A percentile compares a stretch with the other conserved stretches of the same genome.
Evolutionary conservation across 2,113 vertebrate species (phyloP).

Genomic region (Hucho hucho): DNA sequence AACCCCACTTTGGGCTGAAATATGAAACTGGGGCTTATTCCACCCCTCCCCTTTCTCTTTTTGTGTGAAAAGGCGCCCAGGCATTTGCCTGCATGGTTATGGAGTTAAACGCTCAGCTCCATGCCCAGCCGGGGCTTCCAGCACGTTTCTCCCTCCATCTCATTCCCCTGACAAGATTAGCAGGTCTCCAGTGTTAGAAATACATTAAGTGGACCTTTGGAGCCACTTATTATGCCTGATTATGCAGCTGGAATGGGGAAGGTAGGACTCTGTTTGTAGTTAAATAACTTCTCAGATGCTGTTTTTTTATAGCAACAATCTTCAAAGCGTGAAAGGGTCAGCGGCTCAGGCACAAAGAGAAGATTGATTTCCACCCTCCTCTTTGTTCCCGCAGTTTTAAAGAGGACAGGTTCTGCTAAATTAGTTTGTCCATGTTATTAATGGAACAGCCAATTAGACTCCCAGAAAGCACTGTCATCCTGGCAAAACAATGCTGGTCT

Average conservation of each 20-base stretch:
- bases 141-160: slow-evolving; percentile 66
- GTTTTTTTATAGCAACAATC: slow-evolving; percentile 87
- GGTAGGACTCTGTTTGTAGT: slow-evolving; percentile 98
- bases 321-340: slow-evolving; percentile 99
- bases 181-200: slow-evolving; percentile 81
- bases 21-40: slow-evolving; percentile 67
- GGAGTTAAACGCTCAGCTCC: slow-evolving; percentile 78
- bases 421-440: slow-evolving; percentile 98
- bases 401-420: slow-evolving; percentile 97
- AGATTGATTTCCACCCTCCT: slow-evolving; percentile 98
- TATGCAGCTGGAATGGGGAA: slow-evolving; percentile 98
- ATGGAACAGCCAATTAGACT: slow-evolving; percentile 98
- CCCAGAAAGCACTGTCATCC: slow-evolving; percentile 77
- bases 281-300: slow-evolving; percentile 97
- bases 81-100: slow-evolving; percentile 76
- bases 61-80: slow-evolving; percentile 71
- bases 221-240: slow-evolving; percentile 96
- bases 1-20: slow-evolving; percentile 75
- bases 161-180: slow-evolving; percentile 81
- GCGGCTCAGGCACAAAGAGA: slow-evolving; percentile 95
- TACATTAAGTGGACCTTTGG: slow-evolving; percentile 88
- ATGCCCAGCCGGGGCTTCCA: slow-evolving; percentile 65
- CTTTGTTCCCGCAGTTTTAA: slow-evolving; percentile 95
- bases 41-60: slow-evolving; percentile 58
- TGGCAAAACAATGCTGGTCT: slow-evolving; percentile 69